Percentiles rank a stretch among this genome's conserved stretches.
These are phyloP conservation scores for Hydrophis major DNA, from an alignment of 2,797 vertebrate species.

Conservation along the genomic window DNA sequence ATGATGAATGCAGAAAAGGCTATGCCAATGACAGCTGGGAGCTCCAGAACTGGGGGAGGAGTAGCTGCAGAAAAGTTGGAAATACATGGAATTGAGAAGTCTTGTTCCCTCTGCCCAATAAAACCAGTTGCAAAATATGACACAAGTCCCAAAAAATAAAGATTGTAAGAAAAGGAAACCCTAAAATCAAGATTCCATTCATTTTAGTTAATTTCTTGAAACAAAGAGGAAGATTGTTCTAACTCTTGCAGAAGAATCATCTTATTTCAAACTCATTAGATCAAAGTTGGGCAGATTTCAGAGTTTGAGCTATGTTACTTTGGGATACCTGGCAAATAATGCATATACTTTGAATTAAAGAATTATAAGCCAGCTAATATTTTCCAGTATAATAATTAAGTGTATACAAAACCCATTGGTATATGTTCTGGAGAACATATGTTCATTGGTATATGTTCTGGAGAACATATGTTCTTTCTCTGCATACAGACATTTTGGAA, in stretches of 20 bases:
- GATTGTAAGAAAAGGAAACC: not conserved
- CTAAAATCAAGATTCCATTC: not conserved
- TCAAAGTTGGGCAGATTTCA: not conserved
- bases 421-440: not conserved
- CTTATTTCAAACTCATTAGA: not conserved
- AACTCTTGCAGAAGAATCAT: not conserved
- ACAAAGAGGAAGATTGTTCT: not conserved
- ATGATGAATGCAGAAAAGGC: conserved; percentile 79
- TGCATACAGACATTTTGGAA: not conserved
- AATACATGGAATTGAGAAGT: not conserved
- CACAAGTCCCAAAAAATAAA: not conserved
- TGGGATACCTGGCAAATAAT: not conserved
- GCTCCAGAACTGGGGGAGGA: conserved; percentile 37
- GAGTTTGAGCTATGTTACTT: not conserved
- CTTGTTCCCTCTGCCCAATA: not conserved
- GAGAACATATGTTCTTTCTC: not conserved
- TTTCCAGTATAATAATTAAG: not conserved
- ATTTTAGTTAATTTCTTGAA: not conserved
- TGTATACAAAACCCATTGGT: not conserved
- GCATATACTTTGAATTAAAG: not conserved
- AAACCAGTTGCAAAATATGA: not conserved
- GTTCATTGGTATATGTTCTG: not conserved
- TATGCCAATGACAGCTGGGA: conserved; percentile 70
- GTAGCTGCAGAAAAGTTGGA: not conserved
- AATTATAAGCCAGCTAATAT: not conserved